phyloP scores from a whole-genome alignment of 2,113 vertebrate genomes.

The Ceuthmochares aereus region DNA sequence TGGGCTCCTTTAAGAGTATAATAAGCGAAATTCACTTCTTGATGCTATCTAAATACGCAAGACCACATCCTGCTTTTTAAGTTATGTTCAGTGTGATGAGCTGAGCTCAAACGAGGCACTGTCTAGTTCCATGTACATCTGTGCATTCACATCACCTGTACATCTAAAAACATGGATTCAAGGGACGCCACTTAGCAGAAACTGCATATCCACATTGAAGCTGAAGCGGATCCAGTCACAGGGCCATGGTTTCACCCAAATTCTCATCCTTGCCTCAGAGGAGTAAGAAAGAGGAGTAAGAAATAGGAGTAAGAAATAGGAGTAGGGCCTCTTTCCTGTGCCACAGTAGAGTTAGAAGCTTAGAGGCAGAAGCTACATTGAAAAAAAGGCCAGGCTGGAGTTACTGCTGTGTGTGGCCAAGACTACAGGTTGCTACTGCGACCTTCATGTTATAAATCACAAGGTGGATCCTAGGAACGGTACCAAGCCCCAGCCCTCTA shows the following conservation, averaged over 20 bases:
- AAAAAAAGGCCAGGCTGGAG: background rate
- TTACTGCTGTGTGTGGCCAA: background rate
- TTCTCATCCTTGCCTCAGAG: background rate
- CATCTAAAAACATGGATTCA: background rate
- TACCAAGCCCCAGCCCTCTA: background rate
- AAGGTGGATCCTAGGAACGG: background rate
- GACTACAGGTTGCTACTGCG: background rate
- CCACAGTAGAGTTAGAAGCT: background rate
- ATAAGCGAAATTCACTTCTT: conserved; percentile 14
- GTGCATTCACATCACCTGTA: background rate
- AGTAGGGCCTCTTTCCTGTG: background rate
- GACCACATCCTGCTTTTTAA: background rate
- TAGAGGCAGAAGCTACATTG: background rate
- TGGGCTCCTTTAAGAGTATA: conserved; percentile 86
- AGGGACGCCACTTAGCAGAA: background rate
- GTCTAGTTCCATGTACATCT: background rate
- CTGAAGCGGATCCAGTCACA: background rate
- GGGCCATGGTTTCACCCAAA: background rate
- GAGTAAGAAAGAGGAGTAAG: background rate
- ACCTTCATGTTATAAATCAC: background rate
- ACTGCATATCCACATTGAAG: background rate
- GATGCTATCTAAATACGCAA: background rate
- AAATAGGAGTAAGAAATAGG: background rate
- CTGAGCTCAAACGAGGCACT: background rate
- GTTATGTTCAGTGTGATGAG: background rate